Evolutionary conservation across 2,888 invertebrate species (phyloP).

Genomic region (Phytoseiulus persimilis): DNA sequence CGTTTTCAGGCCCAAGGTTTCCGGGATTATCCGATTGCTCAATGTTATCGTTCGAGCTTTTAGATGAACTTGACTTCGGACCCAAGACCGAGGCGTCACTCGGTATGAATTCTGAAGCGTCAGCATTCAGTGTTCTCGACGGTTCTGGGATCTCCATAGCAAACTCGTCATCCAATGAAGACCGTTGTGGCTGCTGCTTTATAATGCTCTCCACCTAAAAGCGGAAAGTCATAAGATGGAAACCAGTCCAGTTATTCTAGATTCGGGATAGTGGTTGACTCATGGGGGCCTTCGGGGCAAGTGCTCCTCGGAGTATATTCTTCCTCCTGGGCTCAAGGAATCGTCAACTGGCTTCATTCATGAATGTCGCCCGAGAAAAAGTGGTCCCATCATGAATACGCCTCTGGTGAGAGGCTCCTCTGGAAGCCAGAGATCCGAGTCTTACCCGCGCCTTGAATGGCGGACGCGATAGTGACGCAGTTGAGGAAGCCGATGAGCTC

Average conservation of each 20-base stretch:
- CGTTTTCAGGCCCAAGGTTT: not conserved
- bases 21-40: not conserved
- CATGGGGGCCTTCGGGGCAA: no score
- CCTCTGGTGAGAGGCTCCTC: no score
- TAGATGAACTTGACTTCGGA: not conserved
- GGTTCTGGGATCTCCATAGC: not conserved
- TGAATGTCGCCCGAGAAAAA: no score
- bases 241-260: no score
- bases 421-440: not conserved
- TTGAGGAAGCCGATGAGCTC: not conserved
- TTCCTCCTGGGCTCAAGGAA: no score
- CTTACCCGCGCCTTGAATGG: not conserved
- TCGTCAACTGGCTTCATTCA: no score
- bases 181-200: not conserved
- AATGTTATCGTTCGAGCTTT: not conserved
- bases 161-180: not conserved
- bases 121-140: not conserved
- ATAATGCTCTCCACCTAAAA: not conserved
- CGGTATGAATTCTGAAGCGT: not conserved
- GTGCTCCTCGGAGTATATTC: no score
- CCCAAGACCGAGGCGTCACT: not conserved
- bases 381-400: no score
- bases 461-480: not conserved
- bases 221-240: no score
- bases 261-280: no score